A percentile compares a stretch with the other conserved stretches of the same genome.
Conservation (phyloP, 1,140 invertebrate genomes). For the Neuroterus valhalla region DNA sequence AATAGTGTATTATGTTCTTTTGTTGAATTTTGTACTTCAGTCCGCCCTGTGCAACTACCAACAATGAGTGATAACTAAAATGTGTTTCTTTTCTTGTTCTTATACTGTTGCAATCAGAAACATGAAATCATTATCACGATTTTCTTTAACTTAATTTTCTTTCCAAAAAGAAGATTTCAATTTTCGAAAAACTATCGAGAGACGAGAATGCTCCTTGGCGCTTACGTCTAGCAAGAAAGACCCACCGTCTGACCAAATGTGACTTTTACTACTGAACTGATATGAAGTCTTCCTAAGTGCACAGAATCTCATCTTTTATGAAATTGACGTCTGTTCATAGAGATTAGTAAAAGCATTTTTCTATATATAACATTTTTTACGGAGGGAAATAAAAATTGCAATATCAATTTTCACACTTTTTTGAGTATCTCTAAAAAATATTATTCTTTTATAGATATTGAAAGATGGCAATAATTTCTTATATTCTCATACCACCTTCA, state of each 20-base stretch:
- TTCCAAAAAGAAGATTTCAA: neutral
- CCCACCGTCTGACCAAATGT: neutral
- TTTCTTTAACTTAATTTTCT: neutral
- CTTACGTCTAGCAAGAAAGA: neutral
- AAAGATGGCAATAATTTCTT: too few relatives aligned
- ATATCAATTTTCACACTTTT: neutral
- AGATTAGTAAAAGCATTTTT: neutral
- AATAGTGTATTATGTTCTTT: too few relatives aligned
- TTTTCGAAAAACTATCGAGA: neutral
- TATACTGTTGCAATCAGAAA: too few relatives aligned
- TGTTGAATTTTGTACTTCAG: too few relatives aligned
- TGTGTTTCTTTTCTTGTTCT: too few relatives aligned
- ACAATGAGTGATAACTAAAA: too few relatives aligned
- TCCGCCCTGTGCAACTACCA: too few relatives aligned
- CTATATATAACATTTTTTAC: neutral
- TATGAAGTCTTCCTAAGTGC: neutral
- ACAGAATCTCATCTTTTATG: neutral
- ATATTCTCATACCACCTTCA: too few relatives aligned
- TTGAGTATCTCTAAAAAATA: neutral
- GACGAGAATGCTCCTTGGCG: neutral
- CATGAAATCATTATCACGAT: neutral
- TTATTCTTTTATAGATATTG: neutral
- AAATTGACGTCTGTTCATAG: neutral
- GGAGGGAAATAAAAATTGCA: neutral
- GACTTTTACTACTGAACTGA: constrained; percentile 18